Evolutionary conservation across 2,888 invertebrate species (phyloP).

Genomic region (Drosophila mayaguana): DNA sequence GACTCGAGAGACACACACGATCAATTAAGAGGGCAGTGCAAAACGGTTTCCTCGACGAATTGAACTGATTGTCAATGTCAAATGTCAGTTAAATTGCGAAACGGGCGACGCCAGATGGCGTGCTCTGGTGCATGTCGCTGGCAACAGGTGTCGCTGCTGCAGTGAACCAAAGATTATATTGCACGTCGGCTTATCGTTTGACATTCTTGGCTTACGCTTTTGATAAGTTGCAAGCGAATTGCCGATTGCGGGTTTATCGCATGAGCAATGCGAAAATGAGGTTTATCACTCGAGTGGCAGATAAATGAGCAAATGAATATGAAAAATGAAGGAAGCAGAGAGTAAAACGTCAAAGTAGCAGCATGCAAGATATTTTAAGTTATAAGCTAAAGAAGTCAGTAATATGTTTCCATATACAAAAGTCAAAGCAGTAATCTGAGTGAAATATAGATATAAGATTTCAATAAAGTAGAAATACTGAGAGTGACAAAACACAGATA

Average conservation of each 20-base stretch:
- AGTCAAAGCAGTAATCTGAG: background rate
- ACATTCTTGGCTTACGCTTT: constrained; percentile 7
- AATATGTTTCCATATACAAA: background rate
- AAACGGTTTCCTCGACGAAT: constrained; percentile 62
- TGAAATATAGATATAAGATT: background rate
- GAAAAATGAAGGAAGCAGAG: background rate
- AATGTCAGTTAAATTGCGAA: constrained; percentile 32
- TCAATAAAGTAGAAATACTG: too few species aligned
- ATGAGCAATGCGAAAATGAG: background rate
- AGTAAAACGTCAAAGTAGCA: background rate
- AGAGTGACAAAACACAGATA: too few species aligned
- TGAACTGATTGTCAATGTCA: constrained; percentile 71
- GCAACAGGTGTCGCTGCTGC: constrained; percentile 4
- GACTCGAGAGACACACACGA: constrained; percentile 6
- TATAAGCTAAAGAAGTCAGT: background rate
- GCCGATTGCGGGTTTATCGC: constrained; percentile 7
- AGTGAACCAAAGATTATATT: background rate
- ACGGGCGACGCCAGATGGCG: constrained; percentile 20
- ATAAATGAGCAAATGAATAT: background rate
- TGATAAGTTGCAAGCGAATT: constrained; percentile 13
- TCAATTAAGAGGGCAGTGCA: constrained; percentile 72
- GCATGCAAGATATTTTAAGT: too few species aligned
- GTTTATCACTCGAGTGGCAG: background rate
- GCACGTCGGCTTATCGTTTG: constrained; percentile 11
- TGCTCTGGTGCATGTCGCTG: constrained; percentile 12